Conservation (phyloP, 1,140 invertebrate species). For the Drosophila lacteicornis region DNA sequence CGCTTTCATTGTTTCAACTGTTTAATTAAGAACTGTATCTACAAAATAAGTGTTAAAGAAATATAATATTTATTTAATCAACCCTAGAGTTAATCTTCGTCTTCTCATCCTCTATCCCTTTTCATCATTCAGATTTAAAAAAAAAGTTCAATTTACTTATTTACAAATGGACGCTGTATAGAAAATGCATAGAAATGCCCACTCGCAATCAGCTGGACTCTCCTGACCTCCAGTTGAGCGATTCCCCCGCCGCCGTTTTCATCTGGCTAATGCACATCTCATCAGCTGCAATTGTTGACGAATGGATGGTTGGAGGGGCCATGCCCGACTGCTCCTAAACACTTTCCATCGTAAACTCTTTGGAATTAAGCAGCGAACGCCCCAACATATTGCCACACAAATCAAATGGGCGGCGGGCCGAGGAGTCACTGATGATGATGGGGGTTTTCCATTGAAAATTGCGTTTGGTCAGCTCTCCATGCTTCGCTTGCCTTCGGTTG, state of each 20-base stretch:
- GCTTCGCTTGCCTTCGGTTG: constrained; percentile 12
- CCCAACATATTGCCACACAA: constrained; percentile 42
- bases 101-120: neutral
- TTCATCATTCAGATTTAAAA: neutral
- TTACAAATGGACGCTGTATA: neutral
- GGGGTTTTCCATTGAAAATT: constrained; percentile 51
- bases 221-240: constrained; percentile 6
- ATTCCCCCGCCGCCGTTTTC: neutral
- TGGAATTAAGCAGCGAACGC: constrained; percentile 33
- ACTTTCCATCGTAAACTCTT: constrained; percentile 62
- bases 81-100: neutral
- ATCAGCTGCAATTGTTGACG: constrained; percentile 36
- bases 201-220: constrained; percentile 31
- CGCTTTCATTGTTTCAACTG: neutral
- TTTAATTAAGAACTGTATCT: neutral
- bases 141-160: constrained; percentile 1
- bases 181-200: constrained; percentile 3
- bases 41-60: neutral
- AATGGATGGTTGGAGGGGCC: constrained; percentile 1
- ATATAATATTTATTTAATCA: neutral
- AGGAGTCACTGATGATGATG: neutral
- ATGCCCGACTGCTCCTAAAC: constrained; percentile 40
- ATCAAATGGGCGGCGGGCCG: constrained; percentile 25
- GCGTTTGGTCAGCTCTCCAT: constrained; percentile 13
- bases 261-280: constrained; percentile 53